Conservation (phyloP, 1,140 invertebrate genomes). For the Cyclina sinensis region DNA sequence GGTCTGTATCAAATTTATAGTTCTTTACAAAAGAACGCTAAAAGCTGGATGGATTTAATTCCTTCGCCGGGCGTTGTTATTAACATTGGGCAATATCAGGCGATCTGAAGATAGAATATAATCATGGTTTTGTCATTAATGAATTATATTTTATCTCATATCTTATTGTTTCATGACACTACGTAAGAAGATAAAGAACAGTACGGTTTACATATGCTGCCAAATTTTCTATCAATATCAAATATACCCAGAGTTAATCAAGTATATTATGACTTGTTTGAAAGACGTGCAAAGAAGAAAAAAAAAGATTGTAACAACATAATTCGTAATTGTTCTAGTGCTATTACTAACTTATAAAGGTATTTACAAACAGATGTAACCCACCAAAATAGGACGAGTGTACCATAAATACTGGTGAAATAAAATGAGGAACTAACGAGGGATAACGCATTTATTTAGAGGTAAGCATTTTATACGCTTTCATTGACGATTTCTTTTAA, state of each 20-base stretch:
- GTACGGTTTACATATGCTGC: background rate
- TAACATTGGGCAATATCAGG: background rate
- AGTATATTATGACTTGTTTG: background rate
- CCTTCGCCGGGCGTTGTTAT: too few relatives aligned
- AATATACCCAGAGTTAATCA: background rate
- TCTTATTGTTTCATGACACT: slow-evolving; percentile 2
- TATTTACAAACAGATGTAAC: background rate
- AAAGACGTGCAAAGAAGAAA: background rate
- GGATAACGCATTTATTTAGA: too few relatives aligned
- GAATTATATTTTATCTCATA: background rate
- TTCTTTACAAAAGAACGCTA: background rate
- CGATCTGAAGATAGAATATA: background rate
- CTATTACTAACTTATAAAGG: background rate
- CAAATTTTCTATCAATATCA: background rate
- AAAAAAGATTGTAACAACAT: background rate
- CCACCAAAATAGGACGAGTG: too few relatives aligned
- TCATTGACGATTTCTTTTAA: too few relatives aligned
- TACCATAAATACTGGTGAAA: too few relatives aligned
- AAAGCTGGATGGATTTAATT: background rate
- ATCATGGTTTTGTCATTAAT: background rate
- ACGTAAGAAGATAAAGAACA: background rate
- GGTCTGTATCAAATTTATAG: background rate
- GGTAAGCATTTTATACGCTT: too few relatives aligned
- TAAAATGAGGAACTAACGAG: too few relatives aligned
- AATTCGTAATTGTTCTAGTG: background rate